Evolutionary conservation across 2,888 invertebrate genomes (phyloP), one percentile per base, ranked within the genome.

Genomic region (Flabesymbios commensalis): DNA sequence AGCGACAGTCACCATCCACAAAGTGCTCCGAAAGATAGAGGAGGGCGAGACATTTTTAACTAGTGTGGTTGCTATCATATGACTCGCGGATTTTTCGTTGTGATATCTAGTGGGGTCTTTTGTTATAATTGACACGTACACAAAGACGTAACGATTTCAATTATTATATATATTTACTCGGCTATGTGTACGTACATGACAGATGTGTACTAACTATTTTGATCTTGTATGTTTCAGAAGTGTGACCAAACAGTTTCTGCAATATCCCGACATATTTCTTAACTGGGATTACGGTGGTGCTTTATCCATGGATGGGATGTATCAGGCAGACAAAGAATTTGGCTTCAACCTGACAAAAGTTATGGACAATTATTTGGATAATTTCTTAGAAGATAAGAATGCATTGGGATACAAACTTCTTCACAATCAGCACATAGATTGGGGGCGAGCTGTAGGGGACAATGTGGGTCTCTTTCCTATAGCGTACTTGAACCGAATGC

Each of bases 221-320:
- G n/a, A n/a, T n/a, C n/a, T n/a, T n/a, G n/a, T n/a, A n/a, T n/a
- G n/a, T n/a, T n/a, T n/a, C n/a, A n/a, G n/a, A n/a, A n/a, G 45
- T 22, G 55, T 28, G 4, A n/a, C 42, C 4, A 28, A 55, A 5
- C 5, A 22, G 5, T 43, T 55, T 3, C 5, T 26, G 7, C n/a
- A 5, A 24, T 4, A 55, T 29, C 5, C 17, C 5, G 33, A 31
- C 3, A 7, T 52, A 5, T 57, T 57, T 29, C 39, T 57, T 7
- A 14, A 5, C 14, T 59, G 59, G 59, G 32, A 59, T 22, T 59
- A 59, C 26, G 59, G 59, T 5, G 53, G 59, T 17, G 59, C 53
- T 5, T 4, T 59, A 4, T 24, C 43, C 4, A 29, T 59, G 10
- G 59, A 59, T 31, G 53, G 22, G 3, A 4, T 59, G 4, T 32